phyloP scores from a whole-genome alignment of 2,113 vertebrate species.

The Laticauda laticaudata region DNA sequence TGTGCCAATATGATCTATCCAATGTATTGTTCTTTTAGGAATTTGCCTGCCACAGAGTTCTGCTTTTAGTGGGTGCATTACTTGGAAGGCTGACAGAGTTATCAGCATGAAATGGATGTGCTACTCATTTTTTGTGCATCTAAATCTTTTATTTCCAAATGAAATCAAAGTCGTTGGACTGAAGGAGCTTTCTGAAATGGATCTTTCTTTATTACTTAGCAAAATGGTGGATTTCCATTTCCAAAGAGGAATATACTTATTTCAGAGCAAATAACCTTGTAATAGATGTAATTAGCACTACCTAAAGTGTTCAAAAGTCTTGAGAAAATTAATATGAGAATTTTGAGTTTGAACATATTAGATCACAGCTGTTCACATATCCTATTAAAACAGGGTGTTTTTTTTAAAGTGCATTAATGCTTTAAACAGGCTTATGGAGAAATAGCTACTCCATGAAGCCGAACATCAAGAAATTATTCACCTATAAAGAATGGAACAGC shows the following conservation, averaged over 20 bases:
- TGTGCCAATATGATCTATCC: too few species aligned
- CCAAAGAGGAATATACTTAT: conserved; percentile 63
- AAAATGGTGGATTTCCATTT: conserved; percentile 75
- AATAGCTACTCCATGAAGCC: conserved; percentile 61
- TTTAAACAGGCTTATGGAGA: conserved; percentile 66
- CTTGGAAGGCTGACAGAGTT: too few species aligned
- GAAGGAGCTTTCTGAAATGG: conserved; percentile 71
- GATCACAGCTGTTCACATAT: conserved; percentile 71
- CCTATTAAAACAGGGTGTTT: conserved; percentile 71
- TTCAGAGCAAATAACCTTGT: conserved; percentile 77
- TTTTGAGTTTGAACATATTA: conserved; percentile 68
- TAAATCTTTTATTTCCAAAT: conserved; percentile 67
- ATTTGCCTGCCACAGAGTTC: too few species aligned
- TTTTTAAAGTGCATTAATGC: conserved; percentile 66
- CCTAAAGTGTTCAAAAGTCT: conserved; percentile 73
- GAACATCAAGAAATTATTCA: conserved; percentile 52
- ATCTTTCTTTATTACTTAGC: conserved; percentile 78
- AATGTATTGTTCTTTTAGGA: too few species aligned
- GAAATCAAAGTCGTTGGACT: conserved; percentile 75
- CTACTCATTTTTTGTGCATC: conserved; percentile 66
- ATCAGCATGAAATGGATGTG: conserved; percentile 78
- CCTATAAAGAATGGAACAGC: conserved; percentile 48
- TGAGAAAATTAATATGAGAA: conserved; percentile 74
- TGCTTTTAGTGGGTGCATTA: too few species aligned
- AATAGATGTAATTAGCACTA: conserved; percentile 82